Base-by-base conservation (phyloP, 1,140 invertebrate genomes). In the Macrostomum lignano region DNA sequence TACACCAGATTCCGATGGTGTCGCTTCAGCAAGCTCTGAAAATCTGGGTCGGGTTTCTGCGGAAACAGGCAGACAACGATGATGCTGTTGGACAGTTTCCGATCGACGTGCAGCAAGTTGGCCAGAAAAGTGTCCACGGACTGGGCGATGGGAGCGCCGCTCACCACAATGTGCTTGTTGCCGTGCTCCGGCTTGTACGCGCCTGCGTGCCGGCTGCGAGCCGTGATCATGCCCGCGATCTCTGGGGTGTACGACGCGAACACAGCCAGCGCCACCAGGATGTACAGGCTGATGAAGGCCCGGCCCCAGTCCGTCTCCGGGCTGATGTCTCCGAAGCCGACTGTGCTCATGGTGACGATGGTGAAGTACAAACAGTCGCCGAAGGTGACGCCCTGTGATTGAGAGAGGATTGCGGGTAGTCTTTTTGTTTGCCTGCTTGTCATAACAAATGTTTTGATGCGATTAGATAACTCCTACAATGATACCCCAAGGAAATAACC, bases 321-420 rank as follows among this genome's bases (percentile, higher is more conserved):
- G 66, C 71, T 86, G 50, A 91, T 77, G 63, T 91, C 82, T 63
- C 82, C 82, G 61, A 88, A 91, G 53, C 82, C 82, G 58, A 93
- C 84, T 39, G 84, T 93, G 43, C 82, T 93, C 82, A 93, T 93
- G 46, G 84, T 93, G 44, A 93, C 84, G 61, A 93, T 86, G 38
- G 86, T 68, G 65, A 93, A 93, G 64, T 93, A 93, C 44, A 93
- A 78, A 61, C 82, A 88, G 44, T 82, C 86, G 75, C 81, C 91
- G 61, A 91, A 93, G 28, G 81, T 77, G 49, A 93, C 67, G 49
- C 70, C 69, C 59, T 91, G 75, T 36, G 75, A n/a, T n/a, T n/a
- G n/a, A n/a, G n/a, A n/a, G n/a, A n/a, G n/a, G n/a, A n/a, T n/a
- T n/a, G n/a, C n/a, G n/a, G n/a, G n/a, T n/a, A n/a, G n/a, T n/a